These are phyloP conservation scores for Pseudolaguvia tuberculata DNA, from an alignment of 2,113 vertebrate species.

Conservation along the genomic window DNA sequence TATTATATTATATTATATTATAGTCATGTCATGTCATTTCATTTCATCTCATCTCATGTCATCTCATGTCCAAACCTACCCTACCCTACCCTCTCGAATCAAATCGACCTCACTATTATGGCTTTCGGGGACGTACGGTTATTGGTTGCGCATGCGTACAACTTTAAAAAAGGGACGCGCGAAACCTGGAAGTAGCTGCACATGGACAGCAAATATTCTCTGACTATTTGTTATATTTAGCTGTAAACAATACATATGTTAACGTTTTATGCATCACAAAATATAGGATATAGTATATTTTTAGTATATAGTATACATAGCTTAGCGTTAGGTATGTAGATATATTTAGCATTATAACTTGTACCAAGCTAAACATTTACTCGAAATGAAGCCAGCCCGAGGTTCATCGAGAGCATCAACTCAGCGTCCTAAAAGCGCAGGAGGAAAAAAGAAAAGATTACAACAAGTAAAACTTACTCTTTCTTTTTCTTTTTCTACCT, in stretches of 20 bases:
- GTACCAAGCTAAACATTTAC: neutral
- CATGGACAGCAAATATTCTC: neutral
- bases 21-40: too few relatives aligned
- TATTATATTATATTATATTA: too few relatives aligned
- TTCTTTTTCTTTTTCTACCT: neutral
- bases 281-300: neutral
- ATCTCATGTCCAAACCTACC: too few relatives aligned
- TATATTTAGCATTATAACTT: neutral
- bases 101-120: constrained; percentile 16
- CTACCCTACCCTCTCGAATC: too few relatives aligned
- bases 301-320: neutral
- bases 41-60: too few relatives aligned
- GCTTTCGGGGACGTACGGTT: neutral
- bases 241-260: neutral
- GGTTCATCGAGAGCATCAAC: constrained; percentile 54
- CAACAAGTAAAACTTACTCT: constrained; percentile 43
- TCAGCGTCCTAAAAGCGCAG: constrained; percentile 40
- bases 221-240: neutral
- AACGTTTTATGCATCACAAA: neutral
- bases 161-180: constrained; percentile 19
- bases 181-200: constrained; percentile 15
- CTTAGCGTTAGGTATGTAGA: neutral
- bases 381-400: constrained; percentile 58
- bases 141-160: constrained; percentile 36
- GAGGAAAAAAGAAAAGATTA: constrained; percentile 1